A percentile compares a stretch with the other conserved stretches of the same genome.
Evolutionary conservation across 2,888 invertebrate species (phyloP).

Genomic region (Galerucella pusilla): DNA sequence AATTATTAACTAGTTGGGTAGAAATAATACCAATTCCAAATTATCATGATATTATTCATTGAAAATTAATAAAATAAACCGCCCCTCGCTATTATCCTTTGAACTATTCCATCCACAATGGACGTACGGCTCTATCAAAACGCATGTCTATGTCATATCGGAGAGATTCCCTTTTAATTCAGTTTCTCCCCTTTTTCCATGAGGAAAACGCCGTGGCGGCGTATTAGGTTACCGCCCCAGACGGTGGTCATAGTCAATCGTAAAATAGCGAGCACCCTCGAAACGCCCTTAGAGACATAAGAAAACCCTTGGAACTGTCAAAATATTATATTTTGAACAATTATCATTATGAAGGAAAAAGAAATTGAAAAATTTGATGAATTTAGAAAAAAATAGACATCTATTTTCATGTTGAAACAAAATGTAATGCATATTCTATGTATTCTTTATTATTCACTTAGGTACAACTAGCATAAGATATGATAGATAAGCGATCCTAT

Average conservation of each 20-base stretch:
- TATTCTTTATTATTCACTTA: too few relatives aligned
- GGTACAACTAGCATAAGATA: too few relatives aligned
- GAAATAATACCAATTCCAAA: neutral
- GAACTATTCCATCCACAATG: slow-evolving; percentile 10
- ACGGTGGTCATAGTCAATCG: slow-evolving; percentile 58
- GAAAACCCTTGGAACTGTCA: slow-evolving; percentile 29
- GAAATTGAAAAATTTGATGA: too few relatives aligned
- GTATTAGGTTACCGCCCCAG: slow-evolving; percentile 56
- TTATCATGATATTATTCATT: slow-evolving; percentile 1
- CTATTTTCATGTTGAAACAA: too few relatives aligned
- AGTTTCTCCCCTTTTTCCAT: slow-evolving; percentile 39
- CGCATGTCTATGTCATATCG: slow-evolving; percentile 28
- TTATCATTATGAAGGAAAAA: neutral
- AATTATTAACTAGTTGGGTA: neutral
- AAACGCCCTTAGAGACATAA: slow-evolving; percentile 45
- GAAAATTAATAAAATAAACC: slow-evolving; percentile 8
- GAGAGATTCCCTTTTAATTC: slow-evolving; percentile 26
- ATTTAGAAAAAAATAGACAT: too few relatives aligned
- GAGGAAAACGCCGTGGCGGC: slow-evolving; percentile 51
- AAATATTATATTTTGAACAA: slow-evolving; percentile 9
- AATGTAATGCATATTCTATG: too few relatives aligned
- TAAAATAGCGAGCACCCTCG: slow-evolving; percentile 52
- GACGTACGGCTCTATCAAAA: slow-evolving; percentile 19
- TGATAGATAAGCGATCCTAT: too few relatives aligned
- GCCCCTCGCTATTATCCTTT: slow-evolving; percentile 1